phyloP scores from a whole-genome alignment of 2,888 invertebrate genomes.

The Trissoscelio sp. region DNA sequence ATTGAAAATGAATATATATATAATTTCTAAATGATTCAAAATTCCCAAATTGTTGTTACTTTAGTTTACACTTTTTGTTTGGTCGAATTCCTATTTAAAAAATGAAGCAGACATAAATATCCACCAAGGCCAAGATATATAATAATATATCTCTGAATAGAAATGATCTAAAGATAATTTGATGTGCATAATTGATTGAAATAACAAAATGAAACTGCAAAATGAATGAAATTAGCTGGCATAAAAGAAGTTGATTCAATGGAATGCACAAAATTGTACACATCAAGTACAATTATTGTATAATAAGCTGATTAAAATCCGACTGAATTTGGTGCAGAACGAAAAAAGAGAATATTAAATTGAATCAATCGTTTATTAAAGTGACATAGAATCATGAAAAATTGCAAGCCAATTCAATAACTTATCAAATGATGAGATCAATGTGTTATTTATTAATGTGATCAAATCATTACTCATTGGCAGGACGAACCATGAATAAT shows the following conservation, averaged over 20 bases:
- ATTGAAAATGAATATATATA: too few species aligned
- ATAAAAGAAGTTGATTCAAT: too few species aligned
- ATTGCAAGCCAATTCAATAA: constrained; percentile 14
- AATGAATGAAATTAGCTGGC: background rate
- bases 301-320: too few species aligned
- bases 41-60: too few species aligned
- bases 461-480: constrained; percentile 62
- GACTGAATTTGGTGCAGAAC: background rate
- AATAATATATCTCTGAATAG: too few species aligned
- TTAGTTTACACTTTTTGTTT: too few species aligned
- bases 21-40: too few species aligned
- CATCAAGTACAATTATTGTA: too few species aligned
- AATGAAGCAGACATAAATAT: too few species aligned
- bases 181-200: background rate
- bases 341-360: constrained; percentile 17
- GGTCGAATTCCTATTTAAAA: too few species aligned
- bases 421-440: constrained; percentile 51
- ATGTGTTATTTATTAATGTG: constrained; percentile 63
- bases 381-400: background rate
- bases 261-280: too few species aligned
- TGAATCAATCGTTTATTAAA: constrained; percentile 31
- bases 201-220: background rate
- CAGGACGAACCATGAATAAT: constrained; percentile 37
- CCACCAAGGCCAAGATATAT: too few species aligned
- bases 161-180: background rate